Percentiles rank a stretch among this genome's conserved stretches.
phyloP scores from a whole-genome alignment of 2,888 invertebrate genomes.

The Taphrorychus bicolor region DNA sequence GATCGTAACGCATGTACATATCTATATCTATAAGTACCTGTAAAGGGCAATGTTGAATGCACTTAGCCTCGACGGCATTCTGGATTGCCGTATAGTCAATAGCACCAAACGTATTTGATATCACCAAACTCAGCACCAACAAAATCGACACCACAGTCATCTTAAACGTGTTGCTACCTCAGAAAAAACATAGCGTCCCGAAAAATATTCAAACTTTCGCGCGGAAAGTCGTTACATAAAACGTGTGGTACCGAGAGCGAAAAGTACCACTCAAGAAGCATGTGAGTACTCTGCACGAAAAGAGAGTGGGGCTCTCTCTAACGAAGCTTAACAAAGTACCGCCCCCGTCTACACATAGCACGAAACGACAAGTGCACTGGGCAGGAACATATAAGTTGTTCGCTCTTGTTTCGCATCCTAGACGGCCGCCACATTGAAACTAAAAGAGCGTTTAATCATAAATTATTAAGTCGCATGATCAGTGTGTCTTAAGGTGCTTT shows the following conservation, averaged over 20 bases:
- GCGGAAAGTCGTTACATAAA: constrained; percentile 2
- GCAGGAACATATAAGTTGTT: constrained; percentile 14
- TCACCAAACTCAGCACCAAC: constrained; percentile 15
- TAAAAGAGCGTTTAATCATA: too few species aligned
- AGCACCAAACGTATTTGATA: constrained; percentile 1
- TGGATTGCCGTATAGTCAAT: constrained; percentile 40
- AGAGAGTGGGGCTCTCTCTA: constrained; percentile 19
- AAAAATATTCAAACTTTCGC: neutral
- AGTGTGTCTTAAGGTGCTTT: too few species aligned
- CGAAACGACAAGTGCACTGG: constrained; percentile 50
- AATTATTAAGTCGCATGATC: too few species aligned
- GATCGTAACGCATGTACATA: too few species aligned
- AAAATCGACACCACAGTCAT: neutral
- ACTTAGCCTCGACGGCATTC: constrained; percentile 51
- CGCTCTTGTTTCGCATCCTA: neutral
- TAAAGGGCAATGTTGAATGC: constrained; percentile 53
- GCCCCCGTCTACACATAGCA: constrained; percentile 44
- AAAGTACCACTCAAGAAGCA: constrained; percentile 14
- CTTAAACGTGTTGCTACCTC: neutral
- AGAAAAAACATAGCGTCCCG: constrained; percentile 11
- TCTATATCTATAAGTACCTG: constrained; percentile 48
- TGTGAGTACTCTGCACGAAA: constrained; percentile 14
- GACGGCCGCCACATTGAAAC: too few species aligned
- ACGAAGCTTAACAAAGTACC: constrained; percentile 18
- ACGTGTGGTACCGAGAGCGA: constrained; percentile 5